These are phyloP conservation scores for Serinus canaria DNA, from an alignment of 2,113 vertebrate species.

Conservation along the genomic window DNA sequence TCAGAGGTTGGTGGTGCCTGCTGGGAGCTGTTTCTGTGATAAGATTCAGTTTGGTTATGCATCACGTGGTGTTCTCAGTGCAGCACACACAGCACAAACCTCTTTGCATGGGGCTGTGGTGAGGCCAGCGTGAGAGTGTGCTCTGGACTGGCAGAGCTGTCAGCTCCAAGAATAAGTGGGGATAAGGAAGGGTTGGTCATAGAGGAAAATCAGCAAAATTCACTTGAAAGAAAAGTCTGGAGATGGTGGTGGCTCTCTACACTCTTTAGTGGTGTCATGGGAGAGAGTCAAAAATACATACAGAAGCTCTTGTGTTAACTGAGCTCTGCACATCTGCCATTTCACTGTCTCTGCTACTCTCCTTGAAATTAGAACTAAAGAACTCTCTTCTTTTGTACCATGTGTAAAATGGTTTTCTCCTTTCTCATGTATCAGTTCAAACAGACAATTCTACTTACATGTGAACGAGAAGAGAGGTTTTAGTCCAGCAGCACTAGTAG, in stretches of 20 bases:
- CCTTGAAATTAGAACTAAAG: neutral
- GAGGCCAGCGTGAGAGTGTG: neutral
- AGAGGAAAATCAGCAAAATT: neutral
- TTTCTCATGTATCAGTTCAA: neutral
- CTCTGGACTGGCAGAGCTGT: neutral
- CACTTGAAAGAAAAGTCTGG: neutral
- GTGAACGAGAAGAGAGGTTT: neutral
- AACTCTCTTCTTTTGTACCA: neutral
- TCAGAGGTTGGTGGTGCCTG: constrained; percentile 81
- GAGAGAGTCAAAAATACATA: neutral
- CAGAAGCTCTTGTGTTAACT: neutral
- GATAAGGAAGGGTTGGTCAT: neutral
- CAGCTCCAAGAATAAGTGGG: neutral
- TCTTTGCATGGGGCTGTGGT: neutral
- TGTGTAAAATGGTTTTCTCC: neutral
- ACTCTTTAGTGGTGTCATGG: neutral
- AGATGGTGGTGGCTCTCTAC: neutral
- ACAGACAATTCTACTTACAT: neutral
- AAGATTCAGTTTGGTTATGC: neutral
- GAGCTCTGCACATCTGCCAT: neutral
- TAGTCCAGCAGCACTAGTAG: neutral
- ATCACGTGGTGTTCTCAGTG: neutral
- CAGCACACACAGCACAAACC: neutral
- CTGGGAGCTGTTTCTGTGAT: neutral
- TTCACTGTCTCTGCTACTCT: neutral